Evolutionary conservation across 2,888 invertebrate genomes (phyloP).

Genomic region (Drosophila neonasuta): DNA sequence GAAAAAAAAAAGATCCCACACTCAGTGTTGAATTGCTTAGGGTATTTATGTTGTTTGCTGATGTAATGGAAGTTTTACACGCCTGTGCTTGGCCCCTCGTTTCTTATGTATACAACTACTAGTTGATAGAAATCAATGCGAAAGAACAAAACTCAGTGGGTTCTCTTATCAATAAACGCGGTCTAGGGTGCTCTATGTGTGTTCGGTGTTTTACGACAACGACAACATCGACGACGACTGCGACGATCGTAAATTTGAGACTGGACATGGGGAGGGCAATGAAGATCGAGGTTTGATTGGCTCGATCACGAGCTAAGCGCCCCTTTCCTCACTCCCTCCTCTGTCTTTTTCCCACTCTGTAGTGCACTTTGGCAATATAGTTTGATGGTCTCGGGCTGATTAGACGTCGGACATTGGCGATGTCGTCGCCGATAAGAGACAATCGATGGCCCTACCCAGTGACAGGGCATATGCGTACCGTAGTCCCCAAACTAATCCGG

Average conservation of each 20-base stretch:
- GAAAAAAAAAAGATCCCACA: no score
- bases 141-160: slow-evolving; percentile 26
- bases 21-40: neutral
- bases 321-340: neutral
- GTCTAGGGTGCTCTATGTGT: slow-evolving; percentile 3
- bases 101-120: slow-evolving; percentile 5
- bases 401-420: slow-evolving; percentile 11
- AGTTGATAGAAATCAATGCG: slow-evolving; percentile 21
- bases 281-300: slow-evolving; percentile 5
- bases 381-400: slow-evolving; percentile 27
- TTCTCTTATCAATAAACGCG: slow-evolving; percentile 38
- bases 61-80: slow-evolving; percentile 34
- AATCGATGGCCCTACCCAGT: slow-evolving; percentile 29
- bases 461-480: slow-evolving; percentile 13
- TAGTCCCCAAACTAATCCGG: neutral
- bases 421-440: slow-evolving; percentile 22
- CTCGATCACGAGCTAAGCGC: slow-evolving; percentile 45
- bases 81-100: slow-evolving; percentile 23
- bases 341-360: neutral
- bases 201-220: no score
- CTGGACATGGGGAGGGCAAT: neutral
- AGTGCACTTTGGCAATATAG: slow-evolving; percentile 15
- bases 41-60: slow-evolving; percentile 18
- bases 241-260: neutral
- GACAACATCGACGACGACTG: neutral